These are phyloP conservation scores for Episyrphus balteatus DNA, from an alignment of 1,140 invertebrate species.

Conservation along the genomic window DNA sequence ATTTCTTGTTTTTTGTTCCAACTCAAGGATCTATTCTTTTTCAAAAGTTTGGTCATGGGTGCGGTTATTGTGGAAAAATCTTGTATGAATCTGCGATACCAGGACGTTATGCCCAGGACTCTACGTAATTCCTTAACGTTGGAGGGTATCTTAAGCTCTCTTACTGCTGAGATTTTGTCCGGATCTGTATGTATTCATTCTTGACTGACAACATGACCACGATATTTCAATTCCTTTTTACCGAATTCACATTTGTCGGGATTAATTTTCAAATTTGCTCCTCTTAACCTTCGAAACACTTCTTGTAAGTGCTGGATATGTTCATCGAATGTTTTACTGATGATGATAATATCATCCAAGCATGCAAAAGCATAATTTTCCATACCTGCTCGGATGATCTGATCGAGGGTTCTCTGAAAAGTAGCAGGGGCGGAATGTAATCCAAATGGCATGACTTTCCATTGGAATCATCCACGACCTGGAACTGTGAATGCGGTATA, in stretches of 20 bases:
- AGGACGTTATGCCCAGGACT: slow-evolving; percentile 34
- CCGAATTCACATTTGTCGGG: no score
- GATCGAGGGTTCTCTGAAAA: slow-evolving; percentile 1
- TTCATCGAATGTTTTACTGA: slow-evolving; percentile 18
- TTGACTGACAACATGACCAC: no score
- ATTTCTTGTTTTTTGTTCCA: slow-evolving; percentile 1
- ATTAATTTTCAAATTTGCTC: no score
- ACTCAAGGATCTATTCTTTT: neutral
- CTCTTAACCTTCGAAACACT: no score
- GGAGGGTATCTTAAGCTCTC: slow-evolving; percentile 15
- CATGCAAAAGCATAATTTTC: slow-evolving; percentile 21
- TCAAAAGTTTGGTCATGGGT: slow-evolving; percentile 4
- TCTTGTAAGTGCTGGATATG: no score
- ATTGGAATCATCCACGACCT: slow-evolving; percentile 32
- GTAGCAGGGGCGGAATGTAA: slow-evolving; percentile 3
- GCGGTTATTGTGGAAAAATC: slow-evolving; percentile 20
- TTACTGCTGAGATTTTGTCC: no score
- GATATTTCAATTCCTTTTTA: no score
- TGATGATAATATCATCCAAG: slow-evolving; percentile 13
- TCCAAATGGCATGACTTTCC: slow-evolving; percentile 15
- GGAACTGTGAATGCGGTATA: slow-evolving; percentile 38
- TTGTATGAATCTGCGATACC: slow-evolving; percentile 38
- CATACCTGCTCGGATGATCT: neutral
- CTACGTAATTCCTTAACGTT: slow-evolving; percentile 25
- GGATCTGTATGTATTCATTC: no score